These are phyloP conservation scores for Pelecanus crispus DNA, from an alignment of 2,113 vertebrate species.

Conservation along the genomic window DNA sequence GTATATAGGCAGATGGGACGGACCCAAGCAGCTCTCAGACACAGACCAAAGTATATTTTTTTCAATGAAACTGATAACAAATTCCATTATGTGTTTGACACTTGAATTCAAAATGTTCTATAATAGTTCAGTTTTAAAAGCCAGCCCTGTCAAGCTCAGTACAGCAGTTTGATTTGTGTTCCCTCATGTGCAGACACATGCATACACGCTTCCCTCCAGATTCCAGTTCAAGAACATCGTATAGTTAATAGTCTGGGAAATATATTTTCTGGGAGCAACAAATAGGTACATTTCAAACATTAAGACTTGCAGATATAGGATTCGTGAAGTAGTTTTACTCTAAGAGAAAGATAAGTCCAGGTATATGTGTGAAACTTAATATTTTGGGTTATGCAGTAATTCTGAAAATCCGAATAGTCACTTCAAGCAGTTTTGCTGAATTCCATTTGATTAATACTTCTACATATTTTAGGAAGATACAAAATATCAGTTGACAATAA, in stretches of 20 bases:
- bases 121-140: background rate
- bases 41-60: background rate
- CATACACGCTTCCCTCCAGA: background rate
- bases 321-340: background rate
- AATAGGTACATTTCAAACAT: background rate
- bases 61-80: background rate
- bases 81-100: background rate
- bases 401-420: background rate
- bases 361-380: background rate
- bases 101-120: background rate
- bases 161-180: background rate
- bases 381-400: background rate
- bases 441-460: background rate
- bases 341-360: background rate
- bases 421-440: background rate
- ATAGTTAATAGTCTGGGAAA: background rate
- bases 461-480: background rate
- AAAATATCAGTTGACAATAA: background rate
- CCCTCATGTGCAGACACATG: background rate
- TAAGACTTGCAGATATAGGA: background rate
- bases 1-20: background rate
- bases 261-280: background rate
- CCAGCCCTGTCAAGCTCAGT: background rate
- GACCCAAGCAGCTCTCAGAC: background rate
- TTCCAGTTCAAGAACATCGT: background rate